Evolutionary conservation across 1,140 invertebrate species (phyloP), one percentile per base, ranked within the genome.

Genomic region (Metopolophium dirhodum): DNA sequence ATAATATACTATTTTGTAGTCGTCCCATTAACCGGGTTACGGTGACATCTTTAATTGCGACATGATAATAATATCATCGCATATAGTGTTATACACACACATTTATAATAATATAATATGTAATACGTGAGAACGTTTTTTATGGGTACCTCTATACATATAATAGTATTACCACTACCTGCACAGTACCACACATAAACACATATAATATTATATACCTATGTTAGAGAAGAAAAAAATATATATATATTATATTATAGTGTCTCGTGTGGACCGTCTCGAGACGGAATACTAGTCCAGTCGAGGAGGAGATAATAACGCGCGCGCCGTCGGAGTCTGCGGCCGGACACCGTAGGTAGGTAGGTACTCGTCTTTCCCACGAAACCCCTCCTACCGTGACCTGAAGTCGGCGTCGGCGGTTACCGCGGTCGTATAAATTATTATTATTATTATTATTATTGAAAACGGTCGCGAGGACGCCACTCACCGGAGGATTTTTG

Each of bases 41-140:
- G 45, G 45, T 86, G 85, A 47, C 85, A 49, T 86, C 85, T 86
- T 86, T 86, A 86, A 86, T 86, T 86, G 37, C 45, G 30, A 47
- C 26, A 47, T 45, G 45, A 47, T 47, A 47, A 77, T 77, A 77
- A 77, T 77, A 30, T 30, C 9, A 77, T 77, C 14, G 11, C 61
- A 6, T 18, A n/a, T 18, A n/a, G n/a, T 77, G n/a, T n/a, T n/a
- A n/a, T 35, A n/a, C 30, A n/a, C 4, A 35, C 6, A 35, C 61
- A 77, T 77, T 77, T n/a, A 51, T 51, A 35, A 68, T 18, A n/a
- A n/a, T n/a, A n/a, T 77, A 68, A 68, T 30, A 68, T 68, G 26
- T 30, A 37, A 37, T 86, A 86, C 85, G 85, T 86, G 85, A 49
- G 85, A 47, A 86, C 41, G 85, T 47, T 18, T 11, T 41, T 30